Conservation (phyloP, 2,888 invertebrate genomes). For the Disparrhopalites patrizii region DNA sequence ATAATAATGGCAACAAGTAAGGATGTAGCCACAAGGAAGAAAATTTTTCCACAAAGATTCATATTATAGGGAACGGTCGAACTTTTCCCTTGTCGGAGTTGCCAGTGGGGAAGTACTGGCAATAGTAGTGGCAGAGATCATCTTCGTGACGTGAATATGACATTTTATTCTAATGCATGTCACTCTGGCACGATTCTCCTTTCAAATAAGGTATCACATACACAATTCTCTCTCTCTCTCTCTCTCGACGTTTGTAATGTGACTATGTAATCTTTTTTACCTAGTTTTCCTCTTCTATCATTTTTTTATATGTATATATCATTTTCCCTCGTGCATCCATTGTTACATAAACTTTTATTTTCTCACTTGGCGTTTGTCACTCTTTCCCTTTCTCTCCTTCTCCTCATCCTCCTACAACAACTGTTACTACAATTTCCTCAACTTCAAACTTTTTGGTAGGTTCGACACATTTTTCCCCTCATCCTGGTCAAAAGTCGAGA, state of each 20-base stretch:
- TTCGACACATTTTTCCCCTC: background rate
- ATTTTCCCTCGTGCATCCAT: background rate
- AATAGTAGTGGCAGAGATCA: too few species aligned
- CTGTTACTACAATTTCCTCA: too few species aligned
- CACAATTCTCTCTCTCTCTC: background rate
- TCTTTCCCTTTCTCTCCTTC: background rate
- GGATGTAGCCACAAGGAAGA: too few species aligned
- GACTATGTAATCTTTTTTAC: slow-evolving; percentile 2
- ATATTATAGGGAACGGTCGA: slow-evolving; percentile 16
- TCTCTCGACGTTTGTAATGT: too few species aligned
- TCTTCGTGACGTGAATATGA: slow-evolving; percentile 26
- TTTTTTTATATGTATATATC: background rate
- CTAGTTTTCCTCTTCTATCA: background rate
- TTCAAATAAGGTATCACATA: slow-evolving; percentile 9
- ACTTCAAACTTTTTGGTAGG: background rate
- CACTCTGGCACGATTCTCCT: slow-evolving; percentile 24
- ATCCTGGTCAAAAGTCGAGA: too few species aligned
- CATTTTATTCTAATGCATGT: slow-evolving; percentile 18
- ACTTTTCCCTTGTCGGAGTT: too few species aligned
- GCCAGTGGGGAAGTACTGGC: too few species aligned
- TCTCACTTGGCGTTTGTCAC: background rate
- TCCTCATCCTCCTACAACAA: background rate
- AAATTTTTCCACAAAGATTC: too few species aligned
- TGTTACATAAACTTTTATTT: slow-evolving; percentile 3
- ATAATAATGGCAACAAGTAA: too few species aligned